A percentile compares a stretch with the other conserved stretches of the same genome.
These are phyloP conservation scores for Macropus fuliginosus DNA, from an alignment of 2,797 vertebrate genomes.

Conservation along the genomic window DNA sequence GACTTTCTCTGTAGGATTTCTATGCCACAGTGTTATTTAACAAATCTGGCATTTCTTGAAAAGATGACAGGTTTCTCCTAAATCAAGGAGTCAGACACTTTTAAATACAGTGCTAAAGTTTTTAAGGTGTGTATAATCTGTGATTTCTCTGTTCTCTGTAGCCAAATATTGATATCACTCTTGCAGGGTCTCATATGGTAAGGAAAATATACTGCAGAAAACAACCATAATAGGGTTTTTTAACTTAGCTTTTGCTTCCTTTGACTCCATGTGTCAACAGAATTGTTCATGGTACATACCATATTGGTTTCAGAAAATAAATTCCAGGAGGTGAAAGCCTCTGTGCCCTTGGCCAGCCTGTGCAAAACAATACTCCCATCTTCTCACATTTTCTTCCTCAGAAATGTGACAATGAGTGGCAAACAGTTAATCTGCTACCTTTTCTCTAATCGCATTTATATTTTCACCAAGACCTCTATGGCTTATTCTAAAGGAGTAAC, in stretches of 20 bases:
- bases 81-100: constrained; percentile 5
- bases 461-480: no score
- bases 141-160: neutral
- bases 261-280: neutral
- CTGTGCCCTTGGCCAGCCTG: neutral
- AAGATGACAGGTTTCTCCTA: constrained; percentile 9
- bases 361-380: neutral
- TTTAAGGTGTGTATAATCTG: constrained; percentile 1
- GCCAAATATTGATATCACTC: constrained; percentile 12
- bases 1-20: constrained; percentile 28
- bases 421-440: no score
- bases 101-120: constrained; percentile 30
- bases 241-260: neutral
- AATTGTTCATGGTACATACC: neutral
- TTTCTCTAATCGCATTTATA: no score
- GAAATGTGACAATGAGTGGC: no score
- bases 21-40: constrained; percentile 34
- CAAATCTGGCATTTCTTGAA: constrained; percentile 40
- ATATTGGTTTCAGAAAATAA: neutral
- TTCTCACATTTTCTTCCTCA: no score
- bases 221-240: neutral
- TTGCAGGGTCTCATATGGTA: constrained; percentile 19
- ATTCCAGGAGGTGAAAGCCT: neutral
- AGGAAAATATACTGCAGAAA: constrained; percentile 18
- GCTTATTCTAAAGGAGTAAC: no score